Conservation (phyloP, 2,888 invertebrate species). For the Ceraclea dissimilis region DNA sequence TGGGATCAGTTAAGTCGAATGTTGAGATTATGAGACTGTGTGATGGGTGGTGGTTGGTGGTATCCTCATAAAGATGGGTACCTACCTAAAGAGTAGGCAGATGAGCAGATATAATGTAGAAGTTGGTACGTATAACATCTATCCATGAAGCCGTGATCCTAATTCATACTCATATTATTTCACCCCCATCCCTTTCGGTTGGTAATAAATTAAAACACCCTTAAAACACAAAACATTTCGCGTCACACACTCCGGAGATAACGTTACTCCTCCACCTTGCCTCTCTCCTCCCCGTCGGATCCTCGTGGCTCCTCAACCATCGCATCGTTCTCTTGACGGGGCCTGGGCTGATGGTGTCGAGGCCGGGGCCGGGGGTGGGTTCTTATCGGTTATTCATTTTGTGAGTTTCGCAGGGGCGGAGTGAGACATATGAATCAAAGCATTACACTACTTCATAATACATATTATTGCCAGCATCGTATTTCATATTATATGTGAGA, state of each 20-base stretch:
- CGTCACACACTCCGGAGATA: constrained; percentile 27
- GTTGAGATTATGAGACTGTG: no score
- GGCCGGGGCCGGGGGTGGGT: neutral
- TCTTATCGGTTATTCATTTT: constrained; percentile 2
- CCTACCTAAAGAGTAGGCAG: no score
- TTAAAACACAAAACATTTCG: constrained; percentile 27
- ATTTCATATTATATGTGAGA: no score
- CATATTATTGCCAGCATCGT: no score
- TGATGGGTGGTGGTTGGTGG: no score
- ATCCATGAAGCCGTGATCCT: constrained; percentile 26
- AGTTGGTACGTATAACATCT: constrained; percentile 20
- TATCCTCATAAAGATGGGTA: no score
- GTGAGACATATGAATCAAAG: neutral
- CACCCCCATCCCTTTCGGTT: constrained; percentile 26
- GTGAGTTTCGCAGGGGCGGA: neutral
- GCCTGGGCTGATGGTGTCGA: neutral
- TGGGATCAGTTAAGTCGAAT: no score
- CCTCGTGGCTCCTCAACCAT: constrained; percentile 1
- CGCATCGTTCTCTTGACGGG: neutral
- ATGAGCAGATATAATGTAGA: neutral
- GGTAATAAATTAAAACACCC: constrained; percentile 27
- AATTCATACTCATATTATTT: constrained; percentile 27
- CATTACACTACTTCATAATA: no score
- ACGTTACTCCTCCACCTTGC: constrained; percentile 12
- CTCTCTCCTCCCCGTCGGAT: neutral